These are phyloP conservation scores for Holotrichia oblita DNA, from an alignment of 1,140 invertebrate genomes.

Conservation along the genomic window DNA sequence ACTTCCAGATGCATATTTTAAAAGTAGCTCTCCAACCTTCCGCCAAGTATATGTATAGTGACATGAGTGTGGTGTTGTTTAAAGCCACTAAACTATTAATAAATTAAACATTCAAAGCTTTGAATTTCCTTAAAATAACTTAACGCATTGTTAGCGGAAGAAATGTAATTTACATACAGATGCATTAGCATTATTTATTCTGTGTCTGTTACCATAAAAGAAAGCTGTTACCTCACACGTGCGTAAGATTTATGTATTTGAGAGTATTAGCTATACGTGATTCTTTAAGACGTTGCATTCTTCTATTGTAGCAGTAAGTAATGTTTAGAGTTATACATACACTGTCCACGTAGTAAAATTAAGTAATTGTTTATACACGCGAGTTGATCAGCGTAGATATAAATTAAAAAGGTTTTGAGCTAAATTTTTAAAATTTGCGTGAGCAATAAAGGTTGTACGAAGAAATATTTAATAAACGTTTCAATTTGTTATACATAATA, in stretches of 20 bases:
- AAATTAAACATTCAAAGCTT: conserved; percentile 27
- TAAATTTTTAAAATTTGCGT: too few relatives aligned
- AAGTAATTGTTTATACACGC: too few relatives aligned
- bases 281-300: background rate
- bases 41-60: background rate
- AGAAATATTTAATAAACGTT: too few relatives aligned
- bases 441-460: too few relatives aligned
- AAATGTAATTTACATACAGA: conserved; percentile 25
- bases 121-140: conserved; percentile 31
- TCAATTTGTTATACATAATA: too few relatives aligned
- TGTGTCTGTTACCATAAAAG: conserved; percentile 26
- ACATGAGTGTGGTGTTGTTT: conserved; percentile 17
- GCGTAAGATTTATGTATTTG: conserved; percentile 18
- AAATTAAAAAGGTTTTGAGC: too few relatives aligned
- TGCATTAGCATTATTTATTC: conserved; percentile 31
- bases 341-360: background rate
- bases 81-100: conserved; percentile 22
- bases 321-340: background rate
- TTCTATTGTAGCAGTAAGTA: background rate
- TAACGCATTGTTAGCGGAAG: conserved; percentile 28
- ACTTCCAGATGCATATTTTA: background rate
- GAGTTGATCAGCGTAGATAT: too few relatives aligned
- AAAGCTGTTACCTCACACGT: conserved; percentile 29
- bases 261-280: conserved; percentile 2
- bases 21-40: background rate